Base-by-base conservation (phyloP, 2,113 vertebrate genomes). In the Pyxicephalus adspersus region DNA sequence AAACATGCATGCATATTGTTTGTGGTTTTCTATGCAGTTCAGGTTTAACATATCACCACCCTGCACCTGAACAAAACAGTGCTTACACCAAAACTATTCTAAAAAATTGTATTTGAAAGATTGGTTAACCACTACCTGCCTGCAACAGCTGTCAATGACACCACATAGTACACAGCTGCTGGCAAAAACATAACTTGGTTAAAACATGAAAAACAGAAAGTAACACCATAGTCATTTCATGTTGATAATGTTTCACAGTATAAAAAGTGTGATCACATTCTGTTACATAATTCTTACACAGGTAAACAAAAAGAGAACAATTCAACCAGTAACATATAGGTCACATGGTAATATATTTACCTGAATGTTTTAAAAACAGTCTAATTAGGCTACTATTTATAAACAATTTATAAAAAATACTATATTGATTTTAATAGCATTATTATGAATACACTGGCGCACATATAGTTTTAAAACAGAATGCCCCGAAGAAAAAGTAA, bases 141-240 rank as follows among this genome's bases (percentile, higher is more conserved):
- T 52, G n/a, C n/a, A 64, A 64, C 38, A 77, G 60, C 73, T 51
- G 61, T 15, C 34, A 57, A 3, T 34, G 38, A n/a, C 60, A 31
- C 60, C 75, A n/a, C 75, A 77, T 38, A 77, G 13, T 50, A 29
- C n/a, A 51, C 38, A 77, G 38, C 60, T 76, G 74, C 74, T 64
- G 17, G 28, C 28, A 60, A 34, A n/a, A 64, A 45, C n/a, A 76
- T 11, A 70, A 15, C 7, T 4, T 16, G 38, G 20, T 45, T 70
- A 23, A 23, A 38, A 34, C 58, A 75, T 11, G 4, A 75, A 23
- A 9, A 77, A 77, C 38, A 51, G 25, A 64, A 77, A 64, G 61
- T 64, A 77, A 64, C 34, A 64, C 74, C 60, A 50, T 23, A 50
- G n/a, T n/a, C 34, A 38, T 38, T 5, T 38, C 38, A 34, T 34